Percentiles rank a stretch among this genome's conserved stretches.
These are phyloP conservation scores for Macroteleia sp. DNA, from an alignment of 2,888 invertebrate genomes.

Conservation along the genomic window DNA sequence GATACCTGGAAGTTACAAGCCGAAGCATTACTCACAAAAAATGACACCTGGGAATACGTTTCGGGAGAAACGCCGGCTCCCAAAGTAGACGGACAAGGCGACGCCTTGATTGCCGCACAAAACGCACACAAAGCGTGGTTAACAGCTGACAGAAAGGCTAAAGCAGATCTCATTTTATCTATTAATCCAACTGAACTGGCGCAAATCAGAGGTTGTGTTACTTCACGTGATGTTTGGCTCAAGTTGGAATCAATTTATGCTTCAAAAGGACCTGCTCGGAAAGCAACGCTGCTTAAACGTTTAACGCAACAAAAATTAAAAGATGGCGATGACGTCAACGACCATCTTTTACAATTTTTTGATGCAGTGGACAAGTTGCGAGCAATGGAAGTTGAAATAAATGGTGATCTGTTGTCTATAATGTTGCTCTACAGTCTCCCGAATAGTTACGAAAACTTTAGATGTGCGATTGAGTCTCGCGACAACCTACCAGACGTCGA, in stretches of 20 bases:
- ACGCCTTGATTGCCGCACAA: not conserved
- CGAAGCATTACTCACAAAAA: too few relatives aligned
- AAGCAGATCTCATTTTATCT: slow-evolving; percentile 12
- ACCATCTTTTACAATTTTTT: slow-evolving; percentile 21
- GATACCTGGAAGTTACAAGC: too few relatives aligned
- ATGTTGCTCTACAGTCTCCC: slow-evolving; percentile 25
- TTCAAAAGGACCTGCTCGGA: slow-evolving; percentile 23
- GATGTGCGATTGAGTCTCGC: slow-evolving; percentile 42
- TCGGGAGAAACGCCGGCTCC: not conserved
- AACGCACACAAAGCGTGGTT: slow-evolving; percentile 5
- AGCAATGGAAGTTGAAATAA: slow-evolving; percentile 17
- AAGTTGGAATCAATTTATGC: slow-evolving; percentile 10
- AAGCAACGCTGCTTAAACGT: slow-evolving; percentile 21
- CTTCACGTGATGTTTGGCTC: slow-evolving; percentile 16
- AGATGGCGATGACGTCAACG: slow-evolving; percentile 19
- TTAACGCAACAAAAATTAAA: slow-evolving; percentile 20
- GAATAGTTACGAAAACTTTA: not conserved
- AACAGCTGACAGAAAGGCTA: not conserved
- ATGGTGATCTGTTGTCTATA: slow-evolving; percentile 17
- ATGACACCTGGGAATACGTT: slow-evolving; percentile 30
- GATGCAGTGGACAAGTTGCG: slow-evolving; percentile 46
- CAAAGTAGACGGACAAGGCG: not conserved
- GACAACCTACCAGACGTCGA: slow-evolving; percentile 42
- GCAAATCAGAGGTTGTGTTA: slow-evolving; percentile 6
- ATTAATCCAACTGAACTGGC: slow-evolving; percentile 24